Percentiles rank a stretch among this genome's conserved stretches.
phyloP scores from a whole-genome alignment of 2,113 vertebrate species.

The Myotis lucifugus region DNA sequence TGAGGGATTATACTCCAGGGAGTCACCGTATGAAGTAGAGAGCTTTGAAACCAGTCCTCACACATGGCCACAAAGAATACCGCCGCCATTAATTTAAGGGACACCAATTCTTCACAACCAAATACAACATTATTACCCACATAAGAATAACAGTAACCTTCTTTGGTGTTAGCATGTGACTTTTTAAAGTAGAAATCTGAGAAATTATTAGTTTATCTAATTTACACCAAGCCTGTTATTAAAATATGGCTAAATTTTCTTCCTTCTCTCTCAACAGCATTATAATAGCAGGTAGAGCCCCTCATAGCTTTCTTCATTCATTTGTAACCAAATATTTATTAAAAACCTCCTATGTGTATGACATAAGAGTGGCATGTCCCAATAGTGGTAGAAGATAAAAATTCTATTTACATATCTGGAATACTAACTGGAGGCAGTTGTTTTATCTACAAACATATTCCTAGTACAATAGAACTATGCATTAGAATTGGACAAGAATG shows the following conservation, averaged over 20 bases:
- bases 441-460: constrained; percentile 1
- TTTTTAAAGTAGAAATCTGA: constrained; percentile 51
- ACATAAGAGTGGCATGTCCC: neutral
- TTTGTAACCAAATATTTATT: constrained; percentile 38
- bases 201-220: constrained; percentile 20
- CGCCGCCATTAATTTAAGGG: constrained; percentile 85
- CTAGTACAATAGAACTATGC: neutral
- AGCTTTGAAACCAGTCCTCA: constrained; percentile 81
- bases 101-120: constrained; percentile 80
- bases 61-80: constrained; percentile 85
- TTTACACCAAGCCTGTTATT: neutral
- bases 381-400: constrained; percentile 26
- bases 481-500: neutral
- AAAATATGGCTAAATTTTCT: constrained; percentile 5
- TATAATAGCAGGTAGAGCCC: neutral
- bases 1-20: constrained; percentile 84
- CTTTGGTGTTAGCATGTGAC: constrained; percentile 53
- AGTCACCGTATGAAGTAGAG: constrained; percentile 83
- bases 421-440: too few species aligned
- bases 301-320: constrained; percentile 27
- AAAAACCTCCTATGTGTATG: neutral
- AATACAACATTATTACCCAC: constrained; percentile 82
- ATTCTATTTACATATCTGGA: neutral
- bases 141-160: constrained; percentile 75
- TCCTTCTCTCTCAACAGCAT: neutral